phyloP scores from a whole-genome alignment of 2,888 invertebrate species.

The Scaptomyza tumidula region DNA sequence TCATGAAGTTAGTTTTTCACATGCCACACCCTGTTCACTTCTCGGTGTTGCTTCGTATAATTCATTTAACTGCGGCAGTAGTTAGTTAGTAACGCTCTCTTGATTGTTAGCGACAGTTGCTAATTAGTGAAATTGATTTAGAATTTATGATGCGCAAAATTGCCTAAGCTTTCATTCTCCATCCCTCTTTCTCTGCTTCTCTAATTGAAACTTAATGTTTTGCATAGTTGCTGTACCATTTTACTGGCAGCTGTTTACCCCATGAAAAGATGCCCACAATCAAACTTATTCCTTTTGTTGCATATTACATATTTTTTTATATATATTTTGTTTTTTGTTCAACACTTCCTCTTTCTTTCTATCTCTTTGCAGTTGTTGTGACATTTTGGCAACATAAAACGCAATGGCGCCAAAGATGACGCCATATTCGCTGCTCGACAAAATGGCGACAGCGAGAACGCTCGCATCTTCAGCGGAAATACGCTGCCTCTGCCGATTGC shows the following conservation, averaged over 20 bases:
- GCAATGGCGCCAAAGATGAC: constrained; percentile 82
- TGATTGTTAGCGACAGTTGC: constrained; percentile 62
- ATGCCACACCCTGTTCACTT: constrained; percentile 11
- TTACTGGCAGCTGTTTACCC: constrained; percentile 39
- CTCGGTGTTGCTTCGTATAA: constrained; percentile 35
- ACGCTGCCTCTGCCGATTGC: constrained; percentile 61
- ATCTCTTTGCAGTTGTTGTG: constrained; percentile 66
- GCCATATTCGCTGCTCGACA: constrained; percentile 76
- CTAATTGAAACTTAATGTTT: constrained; percentile 73
- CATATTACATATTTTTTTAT: constrained; percentile 46
- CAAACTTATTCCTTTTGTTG: constrained; percentile 33
- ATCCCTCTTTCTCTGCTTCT: constrained; percentile 7
- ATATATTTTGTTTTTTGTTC: constrained; percentile 30
- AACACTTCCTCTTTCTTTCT: constrained; percentile 51
- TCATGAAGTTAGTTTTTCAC: constrained; percentile 12
- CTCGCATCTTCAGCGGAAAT: constrained; percentile 54
- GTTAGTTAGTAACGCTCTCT: constrained; percentile 18
- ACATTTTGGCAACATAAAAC: constrained; percentile 75
- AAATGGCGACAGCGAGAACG: constrained; percentile 74
- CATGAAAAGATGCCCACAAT: constrained; percentile 35
- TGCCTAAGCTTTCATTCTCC: constrained; percentile 7
- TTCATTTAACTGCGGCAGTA: constrained; percentile 50
- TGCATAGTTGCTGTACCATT: constrained; percentile 42
- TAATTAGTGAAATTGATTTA: constrained; percentile 83
- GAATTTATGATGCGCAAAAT: constrained; percentile 81